Base-by-base conservation (phyloP, 2,797 vertebrate genomes). In the Chaenodraco wilsoni region DNA sequence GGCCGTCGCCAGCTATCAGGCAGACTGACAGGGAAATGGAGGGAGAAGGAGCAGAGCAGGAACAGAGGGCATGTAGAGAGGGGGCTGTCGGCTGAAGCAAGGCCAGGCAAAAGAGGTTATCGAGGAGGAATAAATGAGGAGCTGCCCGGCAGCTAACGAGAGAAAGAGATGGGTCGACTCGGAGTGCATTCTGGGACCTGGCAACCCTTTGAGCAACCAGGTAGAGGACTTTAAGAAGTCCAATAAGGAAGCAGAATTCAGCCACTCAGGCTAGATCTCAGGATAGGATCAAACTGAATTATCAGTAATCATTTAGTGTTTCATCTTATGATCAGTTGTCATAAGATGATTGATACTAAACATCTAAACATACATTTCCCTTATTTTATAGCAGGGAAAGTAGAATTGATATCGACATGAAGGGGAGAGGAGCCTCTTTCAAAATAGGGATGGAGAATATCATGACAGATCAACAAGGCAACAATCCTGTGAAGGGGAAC, bases 1-100 rank as follows among this genome's bases (percentile, higher is more conserved):
- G 94, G 93, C 94, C 94, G 87, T 83, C 75, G 85, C 72, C 91
- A 92, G 92, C 91, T 92, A 95, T 92, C 94, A 95, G 94, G 93
- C 92, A 94, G 92, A 94, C 93, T 91, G 93, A 91, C 90, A 92
- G 90, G 91, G 89, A 88, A 91, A 89, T 90, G 88, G 76, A 76
- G 86, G 85, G 88, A 88, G 76, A 81, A 77, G 50, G 67, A 74
- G 86, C 81, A 87, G 81, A 83, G 90, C 87, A 87, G 86, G 72
- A 81, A 71, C 44, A 84, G 59, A 71, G 65, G 55, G 61, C 43
- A 57, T 55, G 60, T 50, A 52, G 69, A 67, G 55, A 65, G 52
- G 82, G 63, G 69, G 9, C 75, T 57, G 77, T 77, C 8, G 50
- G 78, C 74, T 70, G 72, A 82, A 83, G 87, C 78, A 40, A 85